Base-by-base conservation (phyloP, 2,113 vertebrate species). In the Chelonoidis abingdonii region DNA sequence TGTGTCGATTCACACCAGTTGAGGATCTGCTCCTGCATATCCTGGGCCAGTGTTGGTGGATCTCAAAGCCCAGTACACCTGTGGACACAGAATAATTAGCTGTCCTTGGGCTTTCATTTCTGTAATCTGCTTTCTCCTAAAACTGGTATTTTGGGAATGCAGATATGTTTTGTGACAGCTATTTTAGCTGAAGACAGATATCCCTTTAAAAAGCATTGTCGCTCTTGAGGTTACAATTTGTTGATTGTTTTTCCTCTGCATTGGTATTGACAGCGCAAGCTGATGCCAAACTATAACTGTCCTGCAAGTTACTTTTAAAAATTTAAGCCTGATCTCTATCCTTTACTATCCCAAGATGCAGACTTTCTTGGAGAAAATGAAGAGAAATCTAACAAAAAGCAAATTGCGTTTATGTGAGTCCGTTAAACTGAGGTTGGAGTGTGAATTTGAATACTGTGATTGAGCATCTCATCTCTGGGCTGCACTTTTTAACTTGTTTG, bases 91-190 rank as follows among this genome's bases (percentile, higher is more conserved):
- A 12, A 44, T 24, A 76, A 10, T 44, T 76, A 5, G 72, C 41
- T 44, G 72, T 44, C 41, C 27, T 76, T 44, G 10, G 31, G 31
- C 31, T 41, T 57, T 41, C 54, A 27, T 25, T 69, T 52, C 59
- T 25, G 31, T 21, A 52, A n/a, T 14, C 29, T 17, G 14, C 38
- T 52, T 11, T 91, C 11, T 53, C 17, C 25, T 44, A 31, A 31
- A 57, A 38, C 14, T 9, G 19, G 47, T 29, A 49, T 25, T 24
- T 69, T 69, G 62, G 62, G 14, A 69, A 69, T 31, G 16, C 62
- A n/a, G 5, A 69, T 35, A 7, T n/a, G 16, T n/a, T 69, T 83
- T 50, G 25, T 0, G 0, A 21, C 49, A 10, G 47, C 0, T 0
- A 10, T 56, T 89, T 21, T 17, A 1, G 1, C 12, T 25, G 44